These are phyloP conservation scores for Scaptomyza pallida DNA, from an alignment of 1,140 invertebrate genomes.

Conservation along the genomic window DNA sequence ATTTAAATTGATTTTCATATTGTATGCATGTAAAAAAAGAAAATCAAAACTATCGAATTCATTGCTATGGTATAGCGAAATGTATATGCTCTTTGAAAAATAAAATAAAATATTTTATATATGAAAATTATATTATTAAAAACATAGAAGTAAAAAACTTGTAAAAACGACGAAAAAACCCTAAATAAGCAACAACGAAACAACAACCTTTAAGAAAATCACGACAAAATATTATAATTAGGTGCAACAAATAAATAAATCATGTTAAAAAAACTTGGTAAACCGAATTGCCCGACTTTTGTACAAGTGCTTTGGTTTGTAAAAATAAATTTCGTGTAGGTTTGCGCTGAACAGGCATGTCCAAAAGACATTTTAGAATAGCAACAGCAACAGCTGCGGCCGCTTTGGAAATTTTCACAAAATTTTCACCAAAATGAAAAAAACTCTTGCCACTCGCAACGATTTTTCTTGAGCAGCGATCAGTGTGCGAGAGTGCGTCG, in stretches of 20 bases:
- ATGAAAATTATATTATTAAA: neutral
- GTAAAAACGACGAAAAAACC: too few species aligned
- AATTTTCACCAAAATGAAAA: slow-evolving; percentile 28
- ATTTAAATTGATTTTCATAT: slow-evolving; percentile 57
- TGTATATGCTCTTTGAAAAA: slow-evolving; percentile 2
- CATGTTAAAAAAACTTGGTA: neutral
- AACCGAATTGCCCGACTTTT: neutral
- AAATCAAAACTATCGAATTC: neutral
- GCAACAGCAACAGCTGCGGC: slow-evolving; percentile 68
- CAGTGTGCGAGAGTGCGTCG: slow-evolving; percentile 79
- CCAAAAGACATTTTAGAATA: slow-evolving; percentile 56
- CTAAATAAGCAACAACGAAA: too few species aligned
- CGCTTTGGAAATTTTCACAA: slow-evolving; percentile 65
- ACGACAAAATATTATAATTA: neutral
- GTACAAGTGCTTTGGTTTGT: slow-evolving; percentile 14
- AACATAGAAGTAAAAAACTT: too few species aligned
- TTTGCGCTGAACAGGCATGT: slow-evolving; percentile 46
- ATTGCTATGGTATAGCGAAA: neutral
- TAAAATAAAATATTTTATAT: neutral
- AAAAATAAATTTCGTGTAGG: slow-evolving; percentile 74
- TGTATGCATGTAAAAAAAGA: slow-evolving; percentile 27
- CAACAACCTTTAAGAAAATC: neutral
- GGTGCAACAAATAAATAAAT: neutral
- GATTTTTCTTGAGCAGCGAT: slow-evolving; percentile 32
- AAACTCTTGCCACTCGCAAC: slow-evolving; percentile 23